Conservation (phyloP, 2,888 invertebrate genomes). For the Polydrusus tereticollis region DNA sequence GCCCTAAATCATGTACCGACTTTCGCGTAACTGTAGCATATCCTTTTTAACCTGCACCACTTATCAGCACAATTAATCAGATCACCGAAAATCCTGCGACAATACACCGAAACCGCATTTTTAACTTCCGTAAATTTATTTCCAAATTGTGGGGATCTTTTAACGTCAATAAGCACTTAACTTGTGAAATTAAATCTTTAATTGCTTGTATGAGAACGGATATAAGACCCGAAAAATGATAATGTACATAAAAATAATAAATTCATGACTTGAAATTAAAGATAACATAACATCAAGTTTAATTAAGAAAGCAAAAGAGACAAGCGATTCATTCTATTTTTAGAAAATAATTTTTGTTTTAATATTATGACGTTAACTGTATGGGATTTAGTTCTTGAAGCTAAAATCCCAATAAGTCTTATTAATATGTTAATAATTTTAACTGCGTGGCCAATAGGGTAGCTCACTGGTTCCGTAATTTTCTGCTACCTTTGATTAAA, state of each 20-base stretch:
- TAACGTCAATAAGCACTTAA: not conserved
- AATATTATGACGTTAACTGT: not conserved
- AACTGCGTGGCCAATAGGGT: too few relatives aligned
- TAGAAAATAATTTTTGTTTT: not conserved
- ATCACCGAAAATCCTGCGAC: not conserved
- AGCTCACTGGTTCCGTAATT: too few relatives aligned
- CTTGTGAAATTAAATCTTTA: not conserved
- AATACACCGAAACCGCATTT: not conserved
- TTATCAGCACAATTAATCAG: too few relatives aligned
- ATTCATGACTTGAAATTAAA: not conserved
- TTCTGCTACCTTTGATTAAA: too few relatives aligned
- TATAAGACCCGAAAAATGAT: not conserved
- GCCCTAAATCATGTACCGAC: not conserved
- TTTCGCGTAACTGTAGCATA: not conserved
- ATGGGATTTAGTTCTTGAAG: too few relatives aligned
- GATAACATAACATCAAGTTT: not conserved
- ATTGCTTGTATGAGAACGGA: constrained; percentile 1
- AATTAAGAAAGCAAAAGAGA: not conserved
- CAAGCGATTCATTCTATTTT: not conserved
- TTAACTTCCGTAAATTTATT: constrained; percentile 1
- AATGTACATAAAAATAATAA: not conserved
- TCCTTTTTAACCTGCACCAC: not conserved
- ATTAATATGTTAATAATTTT: too few relatives aligned
- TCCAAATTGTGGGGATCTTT: not conserved
- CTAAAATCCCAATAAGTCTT: too few relatives aligned